Evolutionary conservation across 1,140 invertebrate genomes (phyloP), one percentile per base, ranked within the genome.

Genomic region (Gryllus bimaculatus): DNA sequence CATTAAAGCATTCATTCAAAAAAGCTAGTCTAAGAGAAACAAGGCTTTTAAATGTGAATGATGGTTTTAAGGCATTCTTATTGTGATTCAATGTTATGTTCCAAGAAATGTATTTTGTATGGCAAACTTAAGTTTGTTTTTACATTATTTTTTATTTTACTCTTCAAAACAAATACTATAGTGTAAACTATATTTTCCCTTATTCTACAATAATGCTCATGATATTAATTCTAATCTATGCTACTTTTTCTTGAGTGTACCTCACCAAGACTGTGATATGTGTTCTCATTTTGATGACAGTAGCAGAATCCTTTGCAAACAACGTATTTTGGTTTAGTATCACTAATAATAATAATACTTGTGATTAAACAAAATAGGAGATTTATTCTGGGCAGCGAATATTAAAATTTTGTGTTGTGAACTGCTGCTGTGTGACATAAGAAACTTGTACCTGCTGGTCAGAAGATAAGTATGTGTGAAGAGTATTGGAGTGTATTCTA

Each of bases 391-490:
- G 54, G 18, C 10, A 66, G 54, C 54, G 10, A 13, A 3, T 10
- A 18, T 13, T 66, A 66, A 66, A 13, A 3, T 10, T 66, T 10
- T 66, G 10, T 66, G 10, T 66, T 66, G 54, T 66, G 54, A 66
- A 66, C 10, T 13, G 10, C 10, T 66, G 54, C 54, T 66, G 54
- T 66, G 18, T 66, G 10, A 13, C 10, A 66, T 18, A 66, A 66
- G 54, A 66, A 66, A 66, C 54, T 66, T 66, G 54, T 66, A 66
- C 54, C 54, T 66, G 54, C 54, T 66, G 54, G 54, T 66, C 54
- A 66, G 54, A 66, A 13, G 10, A 66, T 66, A 18, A 66, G 54
- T 66, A 66, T 66, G 18, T 66, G 54, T 66, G 54, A 66, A 66
- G 18, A 66, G 54, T 66, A 66, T 66, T 66, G 54, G 18, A 66